A percentile compares a stretch with the other conserved stretches of the same genome.
phyloP scores from a whole-genome alignment of 2,888 invertebrate genomes.

The Drosophila quinaria region DNA sequence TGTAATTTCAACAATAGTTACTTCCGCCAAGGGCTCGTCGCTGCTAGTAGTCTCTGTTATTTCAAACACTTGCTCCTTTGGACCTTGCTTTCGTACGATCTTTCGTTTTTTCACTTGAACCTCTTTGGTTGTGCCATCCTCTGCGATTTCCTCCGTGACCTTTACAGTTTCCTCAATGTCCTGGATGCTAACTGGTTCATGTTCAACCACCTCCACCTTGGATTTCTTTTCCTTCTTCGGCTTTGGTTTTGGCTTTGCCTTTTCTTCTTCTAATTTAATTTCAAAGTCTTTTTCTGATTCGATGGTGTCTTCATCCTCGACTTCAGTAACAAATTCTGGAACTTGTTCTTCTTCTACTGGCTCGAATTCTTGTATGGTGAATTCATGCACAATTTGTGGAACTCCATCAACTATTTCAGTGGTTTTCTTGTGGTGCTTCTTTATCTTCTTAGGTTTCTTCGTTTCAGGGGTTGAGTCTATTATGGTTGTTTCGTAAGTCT shows the following conservation, averaged over 20 bases:
- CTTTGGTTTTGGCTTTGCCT: constrained; percentile 18
- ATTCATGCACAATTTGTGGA: constrained; percentile 76
- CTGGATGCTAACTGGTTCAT: constrained; percentile 52
- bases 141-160: constrained; percentile 67
- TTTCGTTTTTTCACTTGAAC: constrained; percentile 85
- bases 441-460: constrained; percentile 82
- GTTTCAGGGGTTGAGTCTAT: constrained; percentile 73
- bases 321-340: constrained; percentile 8
- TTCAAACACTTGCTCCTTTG: constrained; percentile 85
- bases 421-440: constrained; percentile 84
- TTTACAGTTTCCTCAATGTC: constrained; percentile 74
- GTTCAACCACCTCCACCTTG: constrained; percentile 85
- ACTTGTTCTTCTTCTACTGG: constrained; percentile 59
- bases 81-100: constrained; percentile 85
- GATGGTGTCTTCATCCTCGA: constrained; percentile 10
- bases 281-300: constrained; percentile 56
- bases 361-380: constrained; percentile 69
- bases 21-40: constrained; percentile 84
- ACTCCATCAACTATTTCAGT: constrained; percentile 74
- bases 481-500: constrained; percentile 83
- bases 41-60: constrained; percentile 84
- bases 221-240: constrained; percentile 67
- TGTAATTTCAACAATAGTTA: constrained; percentile 72
- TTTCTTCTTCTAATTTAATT: constrained; percentile 60
- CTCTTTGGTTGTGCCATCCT: constrained; percentile 83